Evolutionary conservation across 2,888 invertebrate genomes (phyloP), one percentile per base, ranked within the genome.

Genomic region (Brachyptera risi): DNA sequence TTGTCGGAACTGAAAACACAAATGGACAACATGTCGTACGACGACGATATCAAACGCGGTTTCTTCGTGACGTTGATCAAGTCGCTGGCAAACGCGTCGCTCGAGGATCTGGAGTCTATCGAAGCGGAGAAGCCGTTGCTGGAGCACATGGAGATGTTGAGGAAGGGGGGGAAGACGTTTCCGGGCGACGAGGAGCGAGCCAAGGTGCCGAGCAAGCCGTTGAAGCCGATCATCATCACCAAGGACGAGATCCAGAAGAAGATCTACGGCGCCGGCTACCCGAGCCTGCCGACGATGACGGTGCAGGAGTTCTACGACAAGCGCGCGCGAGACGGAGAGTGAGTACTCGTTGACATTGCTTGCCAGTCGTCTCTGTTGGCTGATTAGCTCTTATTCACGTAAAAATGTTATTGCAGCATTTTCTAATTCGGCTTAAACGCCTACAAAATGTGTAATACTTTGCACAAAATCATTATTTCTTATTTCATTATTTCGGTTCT

Each of bases 281-380:
- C 98, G 1, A 87, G 93, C 68, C 74, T 96, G 59, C 96, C 98
- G 1, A 85, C 92, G 1, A 82, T 95, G 81, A 94, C 96, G 0
- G 91, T 99, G 0, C 88, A 95, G 71, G 97, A 99, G 77, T 96
- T 96, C 79, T 97, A 95, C 73, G 90, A 96, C 61, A 84, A 95
- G 72, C 81, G 92, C 64, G 87, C 90, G 0, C 77, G 79, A 59
- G 88, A 90, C 42, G 92, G 92, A 68, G 80, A 85, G 80, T 86
- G 70, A 80, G 83, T 80, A 66, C 21, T 56, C 5, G n/a, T n/a
- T n/a, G n/a, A n/a, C n/a, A n/a, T n/a, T n/a, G n/a, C n/a, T n/a
- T n/a, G n/a, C n/a, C n/a, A n/a, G n/a, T n/a, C n/a, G n/a, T n/a
- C n/a, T n/a, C n/a, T n/a, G n/a, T n/a, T n/a, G n/a, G n/a, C n/a